Base-by-base conservation (phyloP, 2,888 invertebrate genomes). In the Apamea monoglypha region DNA sequence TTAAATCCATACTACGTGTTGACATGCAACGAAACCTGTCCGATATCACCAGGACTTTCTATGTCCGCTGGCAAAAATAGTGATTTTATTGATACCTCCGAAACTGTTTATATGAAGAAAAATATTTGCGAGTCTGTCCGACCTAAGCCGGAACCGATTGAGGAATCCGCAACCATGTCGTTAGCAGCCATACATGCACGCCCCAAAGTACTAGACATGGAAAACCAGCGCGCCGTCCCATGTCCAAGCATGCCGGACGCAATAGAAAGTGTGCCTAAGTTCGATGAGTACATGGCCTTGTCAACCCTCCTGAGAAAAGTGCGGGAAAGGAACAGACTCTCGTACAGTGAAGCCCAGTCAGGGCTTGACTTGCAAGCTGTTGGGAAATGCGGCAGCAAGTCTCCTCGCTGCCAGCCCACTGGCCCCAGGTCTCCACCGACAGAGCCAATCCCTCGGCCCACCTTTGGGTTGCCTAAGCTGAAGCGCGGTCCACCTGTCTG, bases 261-360 rank as follows among this genome's bases (percentile, higher is more conserved):
- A 36, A 18, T 68, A 12, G 82, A 74, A 50, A 76, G 88, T 14
- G 0, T 91, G 40, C 90, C 91, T 5, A 81, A 88, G 6, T 16
- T 89, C 2, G 84, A 84, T 44, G 80, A 90, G 8, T 79, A 84
- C 1, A 14, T 94, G 1, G 80, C 94, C 0, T 89, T 96, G 4
- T 92, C 94, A 14, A 92, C 94, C 77, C 83, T 96, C 56, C 78
- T 96, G n/a, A 90, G 76, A 36, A 89, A 88, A 68, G 93, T 95
- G 1, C 90, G 94, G 56, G 83, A 91, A 61, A 92, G 92, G 2
- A 95, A 90, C 72, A 89, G 88, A 1, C 56, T 92, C 18, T 0
- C 12, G 14, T 71, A 4, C n/a, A n/a, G 1, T 40, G 1, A 4
- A 40, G 1, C 40, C 2, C 40, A 61, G 12, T n/a, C n/a, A 61